Evolutionary conservation across 2,113 vertebrate genomes (phyloP).

Genomic region (Quiscalus mexicanus): DNA sequence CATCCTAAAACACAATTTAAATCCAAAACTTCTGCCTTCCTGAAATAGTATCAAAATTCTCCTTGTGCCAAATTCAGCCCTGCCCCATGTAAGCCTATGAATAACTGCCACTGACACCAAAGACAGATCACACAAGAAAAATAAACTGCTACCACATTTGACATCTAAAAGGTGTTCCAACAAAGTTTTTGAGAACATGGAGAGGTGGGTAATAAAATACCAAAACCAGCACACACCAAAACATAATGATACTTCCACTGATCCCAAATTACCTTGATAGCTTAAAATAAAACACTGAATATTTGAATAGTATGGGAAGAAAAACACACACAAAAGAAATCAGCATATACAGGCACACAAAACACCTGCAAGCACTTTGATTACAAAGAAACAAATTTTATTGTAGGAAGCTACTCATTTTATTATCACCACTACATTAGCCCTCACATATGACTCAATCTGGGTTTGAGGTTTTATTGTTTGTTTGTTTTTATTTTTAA

Average conservation of each 20-base stretch:
- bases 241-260: accelerated
- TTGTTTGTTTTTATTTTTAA: neutral
- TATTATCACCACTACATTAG: neutral
- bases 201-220: neutral
- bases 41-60: neutral
- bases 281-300: neutral
- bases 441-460: neutral
- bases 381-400: neutral
- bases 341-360: neutral
- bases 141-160: neutral
- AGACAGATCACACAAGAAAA: neutral
- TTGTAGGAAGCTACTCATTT: neutral
- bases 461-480: neutral
- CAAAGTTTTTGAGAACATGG: neutral
- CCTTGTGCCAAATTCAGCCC: neutral
- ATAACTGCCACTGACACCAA: neutral
- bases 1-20: neutral
- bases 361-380: neutral
- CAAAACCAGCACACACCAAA: neutral
- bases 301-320: neutral
- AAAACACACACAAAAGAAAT: neutral
- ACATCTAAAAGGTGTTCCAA: neutral
- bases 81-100: neutral
- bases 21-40: neutral
- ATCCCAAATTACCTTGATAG: neutral